Base-by-base conservation (phyloP, 2,113 vertebrate species). In the Charadrius vociferus region DNA sequence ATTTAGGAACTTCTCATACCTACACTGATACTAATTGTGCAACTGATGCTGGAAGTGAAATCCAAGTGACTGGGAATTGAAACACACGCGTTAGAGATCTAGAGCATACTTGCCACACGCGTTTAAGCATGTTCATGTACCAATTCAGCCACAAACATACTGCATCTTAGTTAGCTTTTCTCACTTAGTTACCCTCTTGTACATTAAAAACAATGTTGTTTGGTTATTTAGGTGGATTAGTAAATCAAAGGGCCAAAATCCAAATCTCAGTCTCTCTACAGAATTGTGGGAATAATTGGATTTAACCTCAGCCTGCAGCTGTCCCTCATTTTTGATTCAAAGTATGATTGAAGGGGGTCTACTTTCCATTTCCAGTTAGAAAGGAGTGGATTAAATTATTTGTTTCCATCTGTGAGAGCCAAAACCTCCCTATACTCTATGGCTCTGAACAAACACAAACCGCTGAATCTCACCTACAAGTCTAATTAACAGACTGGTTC, bases 291-390 rank as follows among this genome's bases (percentile, higher is more conserved):
- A 80, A 86, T 65, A 86, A 50, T 5, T 47, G 22, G 19, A 61
- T 88, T 70, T 77, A 86, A 88, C 17, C 29, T 92, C 17, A 89
- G 26, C n/a, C 23, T 63, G 55, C 45, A 84, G 45, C 12, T 86
- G 68, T 58, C 55, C 58, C 16, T 93, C 32, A 75, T 78, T 93
- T 92, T 71, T 43, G 17, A 78, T 59, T 81, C 37, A 15, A 81
- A 74, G 18, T 52, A 37, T 39, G 43, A 52, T 55, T 81, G 81
- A 81, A 86, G 37, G n/a, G 67, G n/a, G 29, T 71, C 77, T 95
- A 89, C 32, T 93, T 94, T 91, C 68, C 56, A 81, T 74, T 96
- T 93, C 47, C 34, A 81, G 23, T 78, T 59, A 67, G 61, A 88
- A 83, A 70, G 13, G 21, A 88, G 27, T 39, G 47, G 83, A 79